A percentile compares a stretch with the other conserved stretches of the same genome.
Evolutionary conservation across 2,113 vertebrate species (phyloP).

Genomic region (Eclectus roratus): DNA sequence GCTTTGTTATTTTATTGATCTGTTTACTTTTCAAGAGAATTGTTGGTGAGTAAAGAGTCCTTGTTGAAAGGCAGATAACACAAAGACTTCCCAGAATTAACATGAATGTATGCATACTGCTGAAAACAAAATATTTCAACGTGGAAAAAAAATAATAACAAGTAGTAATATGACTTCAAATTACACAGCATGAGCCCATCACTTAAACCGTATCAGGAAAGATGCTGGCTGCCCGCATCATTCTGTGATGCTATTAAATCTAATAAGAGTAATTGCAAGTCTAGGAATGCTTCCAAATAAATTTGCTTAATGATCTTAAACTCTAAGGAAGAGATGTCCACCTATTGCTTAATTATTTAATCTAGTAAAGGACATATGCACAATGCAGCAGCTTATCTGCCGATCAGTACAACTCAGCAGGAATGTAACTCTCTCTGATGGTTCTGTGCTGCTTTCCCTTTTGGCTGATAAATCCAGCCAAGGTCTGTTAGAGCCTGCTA

Average conservation of each 20-base stretch:
- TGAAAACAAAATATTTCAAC: background rate
- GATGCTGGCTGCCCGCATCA: background rate
- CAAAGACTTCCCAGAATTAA: background rate
- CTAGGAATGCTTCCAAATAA: background rate
- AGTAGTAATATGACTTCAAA: background rate
- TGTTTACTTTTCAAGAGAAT: background rate
- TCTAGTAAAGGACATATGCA: background rate
- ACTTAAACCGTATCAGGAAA: background rate
- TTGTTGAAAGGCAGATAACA: background rate
- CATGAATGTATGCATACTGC: background rate
- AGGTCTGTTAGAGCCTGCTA: background rate
- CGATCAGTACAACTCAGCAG: background rate
- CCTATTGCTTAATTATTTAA: slow-evolving; percentile 48
- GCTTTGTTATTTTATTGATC: background rate
- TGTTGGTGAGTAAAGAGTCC: background rate
- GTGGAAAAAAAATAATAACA: background rate
- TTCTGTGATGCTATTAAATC: background rate
- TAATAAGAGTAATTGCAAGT: slow-evolving; percentile 37
- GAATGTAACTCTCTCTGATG: background rate
- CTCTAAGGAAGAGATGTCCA: slow-evolving; percentile 15
- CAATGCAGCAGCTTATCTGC: background rate
- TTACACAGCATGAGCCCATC: background rate
- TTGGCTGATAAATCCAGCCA: background rate
- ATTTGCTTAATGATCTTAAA: slow-evolving; percentile 57
- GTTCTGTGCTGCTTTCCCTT: background rate